Conservation (phyloP, 2,888 invertebrate species). For the Oligia strigilis region DNA sequence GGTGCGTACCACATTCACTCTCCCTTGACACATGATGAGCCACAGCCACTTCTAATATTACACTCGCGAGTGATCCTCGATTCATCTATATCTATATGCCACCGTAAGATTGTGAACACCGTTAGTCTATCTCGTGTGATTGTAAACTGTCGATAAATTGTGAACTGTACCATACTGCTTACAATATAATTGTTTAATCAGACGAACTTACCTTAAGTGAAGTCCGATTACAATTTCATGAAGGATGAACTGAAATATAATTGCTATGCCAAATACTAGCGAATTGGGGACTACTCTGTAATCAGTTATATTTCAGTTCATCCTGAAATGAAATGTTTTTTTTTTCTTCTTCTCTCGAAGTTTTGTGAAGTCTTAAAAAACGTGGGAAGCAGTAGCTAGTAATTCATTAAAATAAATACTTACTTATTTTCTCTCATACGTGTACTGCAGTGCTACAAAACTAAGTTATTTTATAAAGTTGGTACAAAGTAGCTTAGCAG, state of each 20-base stretch:
- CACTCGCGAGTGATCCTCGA: background rate
- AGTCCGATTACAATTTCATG: too few species aligned
- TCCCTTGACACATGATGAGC: slow-evolving; percentile 1
- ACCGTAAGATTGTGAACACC: background rate
- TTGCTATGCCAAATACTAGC: too few species aligned
- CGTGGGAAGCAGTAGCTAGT: too few species aligned
- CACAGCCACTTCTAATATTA: background rate
- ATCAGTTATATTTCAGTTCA: too few species aligned
- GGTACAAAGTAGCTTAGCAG: background rate
- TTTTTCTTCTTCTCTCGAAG: background rate
- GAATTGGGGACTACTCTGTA: too few species aligned
- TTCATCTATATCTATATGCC: background rate
- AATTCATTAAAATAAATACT: background rate
- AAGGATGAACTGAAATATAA: too few species aligned
- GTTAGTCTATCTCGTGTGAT: background rate
- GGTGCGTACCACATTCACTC: background rate
- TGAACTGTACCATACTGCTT: background rate
- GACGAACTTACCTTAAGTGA: too few species aligned
- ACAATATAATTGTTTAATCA: background rate
- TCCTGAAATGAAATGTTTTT: too few species aligned
- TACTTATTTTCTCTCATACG: background rate
- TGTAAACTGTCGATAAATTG: background rate
- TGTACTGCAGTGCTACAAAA: background rate
- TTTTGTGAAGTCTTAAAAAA: background rate
- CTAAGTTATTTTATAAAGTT: background rate